Conservation (phyloP, 2,797 vertebrate species). For the Emys orbicularis region DNA sequence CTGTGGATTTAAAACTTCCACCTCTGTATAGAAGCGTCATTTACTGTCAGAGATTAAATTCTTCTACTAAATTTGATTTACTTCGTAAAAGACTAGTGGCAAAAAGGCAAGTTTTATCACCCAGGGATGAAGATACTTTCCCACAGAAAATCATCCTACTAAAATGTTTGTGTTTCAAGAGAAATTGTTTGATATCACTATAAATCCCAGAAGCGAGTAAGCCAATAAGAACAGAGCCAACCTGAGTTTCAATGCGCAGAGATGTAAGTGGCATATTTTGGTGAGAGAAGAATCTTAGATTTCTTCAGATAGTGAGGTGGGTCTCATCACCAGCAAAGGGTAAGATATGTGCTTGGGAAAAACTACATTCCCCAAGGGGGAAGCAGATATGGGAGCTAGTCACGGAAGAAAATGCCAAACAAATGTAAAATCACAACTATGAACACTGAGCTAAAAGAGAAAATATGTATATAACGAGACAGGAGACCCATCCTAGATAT, state of each 20-base stretch:
- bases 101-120: background rate
- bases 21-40: background rate
- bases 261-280: background rate
- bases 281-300: conserved; percentile 21
- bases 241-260: background rate
- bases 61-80: background rate
- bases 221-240: background rate
- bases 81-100: conserved; percentile 4
- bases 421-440: conserved; percentile 31
- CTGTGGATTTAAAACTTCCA: background rate
- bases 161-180: conserved; percentile 8
- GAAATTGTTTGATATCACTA: conserved; percentile 7
- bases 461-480: background rate
- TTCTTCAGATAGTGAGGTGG: background rate
- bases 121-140: background rate
- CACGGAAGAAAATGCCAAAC: conserved; percentile 10
- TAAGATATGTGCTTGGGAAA: background rate
- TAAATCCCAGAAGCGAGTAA: background rate
- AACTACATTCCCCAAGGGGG: background rate
- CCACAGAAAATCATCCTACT: background rate
- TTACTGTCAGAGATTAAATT: background rate
- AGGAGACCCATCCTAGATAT: background rate
- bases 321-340: conserved; percentile 4
- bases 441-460: background rate
- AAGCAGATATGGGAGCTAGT: background rate